Conservation (phyloP, 1,140 invertebrate genomes). For the Drosophila neocordata region DNA sequence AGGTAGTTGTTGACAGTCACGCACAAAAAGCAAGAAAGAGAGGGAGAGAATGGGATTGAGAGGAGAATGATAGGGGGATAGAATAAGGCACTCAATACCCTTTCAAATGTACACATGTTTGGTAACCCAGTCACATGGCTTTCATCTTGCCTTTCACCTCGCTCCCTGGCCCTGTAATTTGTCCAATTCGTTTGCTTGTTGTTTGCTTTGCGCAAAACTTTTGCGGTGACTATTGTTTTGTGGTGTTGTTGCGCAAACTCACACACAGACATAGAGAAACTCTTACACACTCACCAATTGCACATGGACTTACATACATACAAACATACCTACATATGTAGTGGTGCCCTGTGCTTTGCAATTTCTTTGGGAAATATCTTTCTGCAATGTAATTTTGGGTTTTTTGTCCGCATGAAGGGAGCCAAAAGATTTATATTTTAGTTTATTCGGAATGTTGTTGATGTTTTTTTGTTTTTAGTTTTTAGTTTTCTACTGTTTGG, state of each 20-base stretch:
- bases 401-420: constrained; percentile 17
- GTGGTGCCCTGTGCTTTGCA: constrained; percentile 28
- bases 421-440: constrained; percentile 37
- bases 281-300: not conserved
- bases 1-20: constrained; percentile 22
- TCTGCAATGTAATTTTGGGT: constrained; percentile 31
- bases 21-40: constrained; percentile 2
- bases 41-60: constrained; percentile 11
- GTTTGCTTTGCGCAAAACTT: constrained; percentile 63
- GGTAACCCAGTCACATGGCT: constrained; percentile 52
- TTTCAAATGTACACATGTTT: constrained; percentile 43
- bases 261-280: constrained; percentile 15
- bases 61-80: not conserved
- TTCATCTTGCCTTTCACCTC: constrained; percentile 27
- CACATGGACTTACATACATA: constrained; percentile 2
- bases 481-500: not conserved
- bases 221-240: constrained; percentile 76
- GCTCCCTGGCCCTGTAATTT: constrained; percentile 59
- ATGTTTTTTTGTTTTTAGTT: constrained; percentile 15
- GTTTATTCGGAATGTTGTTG: constrained; percentile 10
- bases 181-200: constrained; percentile 44
- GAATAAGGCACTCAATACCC: constrained; percentile 18
- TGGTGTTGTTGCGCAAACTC: constrained; percentile 31
- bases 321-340: constrained; percentile 27
- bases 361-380: constrained; percentile 50